Percentiles rank a stretch among this genome's conserved stretches.
Conservation (phyloP, 2,797 vertebrate species). For the Glyptemys insculpta region DNA sequence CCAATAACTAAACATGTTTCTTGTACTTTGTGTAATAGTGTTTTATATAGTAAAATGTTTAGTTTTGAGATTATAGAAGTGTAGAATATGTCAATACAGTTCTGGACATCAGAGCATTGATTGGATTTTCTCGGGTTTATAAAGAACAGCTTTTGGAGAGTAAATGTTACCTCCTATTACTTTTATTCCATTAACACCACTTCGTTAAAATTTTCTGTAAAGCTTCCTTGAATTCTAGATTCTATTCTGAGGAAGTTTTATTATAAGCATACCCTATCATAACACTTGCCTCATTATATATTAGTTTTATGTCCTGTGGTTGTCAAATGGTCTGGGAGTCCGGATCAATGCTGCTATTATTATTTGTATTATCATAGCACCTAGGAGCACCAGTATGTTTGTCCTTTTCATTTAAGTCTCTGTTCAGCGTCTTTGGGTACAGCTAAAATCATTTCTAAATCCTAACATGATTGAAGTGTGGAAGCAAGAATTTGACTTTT, state of each 20-base stretch:
- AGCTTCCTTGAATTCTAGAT: slow-evolving; percentile 29
- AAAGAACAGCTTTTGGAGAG: background rate
- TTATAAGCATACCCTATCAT: background rate
- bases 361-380: background rate
- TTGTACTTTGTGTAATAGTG: slow-evolving; percentile 11
- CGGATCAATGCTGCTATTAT: background rate
- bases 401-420: slow-evolving; percentile 10
- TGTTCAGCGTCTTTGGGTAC: background rate
- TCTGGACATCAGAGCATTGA: background rate
- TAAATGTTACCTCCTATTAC: background rate
- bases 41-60: background rate
- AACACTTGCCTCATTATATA: slow-evolving; percentile 9
- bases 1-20: background rate
- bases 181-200: background rate
- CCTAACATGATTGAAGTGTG: background rate
- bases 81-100: background rate
- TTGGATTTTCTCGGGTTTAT: background rate
- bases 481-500: background rate
- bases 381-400: background rate
- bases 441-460: background rate
- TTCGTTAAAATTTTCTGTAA: slow-evolving; percentile 9
- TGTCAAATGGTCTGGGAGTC: slow-evolving; percentile 17
- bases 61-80: slow-evolving; percentile 10
- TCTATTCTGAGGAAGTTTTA: slow-evolving; percentile 33
- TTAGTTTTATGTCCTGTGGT: background rate